Percentiles rank a stretch among this genome's conserved stretches.
Conservation (phyloP, 2,113 vertebrate genomes). For the Bubalus kerabau region DNA sequence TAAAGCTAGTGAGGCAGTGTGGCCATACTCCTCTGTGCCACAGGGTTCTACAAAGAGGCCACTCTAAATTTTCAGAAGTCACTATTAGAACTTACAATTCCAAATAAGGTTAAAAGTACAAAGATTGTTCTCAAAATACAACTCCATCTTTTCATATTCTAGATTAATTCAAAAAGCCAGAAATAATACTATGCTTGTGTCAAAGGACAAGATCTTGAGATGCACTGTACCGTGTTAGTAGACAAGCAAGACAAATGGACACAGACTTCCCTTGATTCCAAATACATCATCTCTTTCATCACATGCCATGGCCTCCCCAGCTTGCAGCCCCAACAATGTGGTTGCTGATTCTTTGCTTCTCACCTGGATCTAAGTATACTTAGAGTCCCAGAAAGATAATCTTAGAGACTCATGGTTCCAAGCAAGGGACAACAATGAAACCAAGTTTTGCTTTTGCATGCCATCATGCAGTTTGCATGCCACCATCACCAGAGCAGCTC, state of each 20-base stretch:
- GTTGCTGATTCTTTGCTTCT: constrained; percentile 51
- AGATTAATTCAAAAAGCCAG: constrained; percentile 64
- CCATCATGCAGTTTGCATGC: background rate
- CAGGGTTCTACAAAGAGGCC: constrained; percentile 49
- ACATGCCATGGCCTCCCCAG: constrained; percentile 63
- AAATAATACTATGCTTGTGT: constrained; percentile 65
- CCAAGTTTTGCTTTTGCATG: background rate
- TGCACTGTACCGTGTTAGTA: constrained; percentile 72
- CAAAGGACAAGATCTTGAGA: constrained; percentile 66
- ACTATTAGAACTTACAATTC: constrained; percentile 64
- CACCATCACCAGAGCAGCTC: constrained; percentile 37
- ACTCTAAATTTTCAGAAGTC: constrained; percentile 31
- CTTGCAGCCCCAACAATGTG: constrained; percentile 49
- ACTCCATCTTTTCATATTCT: constrained; percentile 68
- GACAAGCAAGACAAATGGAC: constrained; percentile 62
- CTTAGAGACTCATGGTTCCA: background rate
- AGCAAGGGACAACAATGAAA: constrained; percentile 45
- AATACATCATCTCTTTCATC: background rate
- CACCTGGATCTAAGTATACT: constrained; percentile 22
- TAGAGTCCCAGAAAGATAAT: constrained; percentile 59
- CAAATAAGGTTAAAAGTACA: constrained; percentile 75
- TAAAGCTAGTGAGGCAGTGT: constrained; percentile 17
- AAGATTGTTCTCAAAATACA: constrained; percentile 66
- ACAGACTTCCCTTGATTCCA: constrained; percentile 34
- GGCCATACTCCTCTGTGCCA: constrained; percentile 50